These are phyloP conservation scores for Ctenochaetus hawaiiensis DNA, from an alignment of 2,797 vertebrate genomes.

Conservation along the genomic window DNA sequence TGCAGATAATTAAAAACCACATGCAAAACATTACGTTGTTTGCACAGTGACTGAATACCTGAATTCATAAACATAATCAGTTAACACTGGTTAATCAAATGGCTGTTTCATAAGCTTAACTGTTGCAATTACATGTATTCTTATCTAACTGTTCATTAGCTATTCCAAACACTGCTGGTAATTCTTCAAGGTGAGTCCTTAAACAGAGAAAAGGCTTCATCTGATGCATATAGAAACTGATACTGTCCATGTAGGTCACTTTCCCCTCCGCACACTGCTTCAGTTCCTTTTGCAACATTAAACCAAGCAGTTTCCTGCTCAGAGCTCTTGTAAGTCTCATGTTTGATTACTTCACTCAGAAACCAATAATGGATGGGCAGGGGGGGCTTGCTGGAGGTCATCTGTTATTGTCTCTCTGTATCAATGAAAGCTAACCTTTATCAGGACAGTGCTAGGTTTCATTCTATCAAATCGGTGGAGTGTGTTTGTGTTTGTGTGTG, in stretches of 20 bases:
- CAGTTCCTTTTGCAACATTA: constrained; percentile 18
- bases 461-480: constrained; percentile 8
- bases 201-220: constrained; percentile 21
- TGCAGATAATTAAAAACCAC: constrained; percentile 8
- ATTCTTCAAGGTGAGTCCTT: background rate
- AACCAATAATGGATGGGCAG: constrained; percentile 36
- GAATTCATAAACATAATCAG: background rate
- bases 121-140: background rate
- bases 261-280: constrained; percentile 19
- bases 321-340: constrained; percentile 28
- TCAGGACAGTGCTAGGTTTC: constrained; percentile 31
- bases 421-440: constrained; percentile 39
- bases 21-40: background rate
- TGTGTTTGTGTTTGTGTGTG: constrained; percentile 1
- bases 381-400: background rate
- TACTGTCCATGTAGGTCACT: constrained; percentile 44
- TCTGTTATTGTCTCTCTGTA: constrained; percentile 32
- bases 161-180: background rate
- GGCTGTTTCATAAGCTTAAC: background rate
- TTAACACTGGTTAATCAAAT: background rate
- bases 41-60: no score
- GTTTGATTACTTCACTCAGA: constrained; percentile 41
- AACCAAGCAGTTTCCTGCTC: constrained; percentile 32
- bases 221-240: background rate
- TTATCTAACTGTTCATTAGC: background rate